Evolutionary conservation across 2,888 invertebrate species (phyloP).

Genomic region (Meliscaeva auricollis): DNA sequence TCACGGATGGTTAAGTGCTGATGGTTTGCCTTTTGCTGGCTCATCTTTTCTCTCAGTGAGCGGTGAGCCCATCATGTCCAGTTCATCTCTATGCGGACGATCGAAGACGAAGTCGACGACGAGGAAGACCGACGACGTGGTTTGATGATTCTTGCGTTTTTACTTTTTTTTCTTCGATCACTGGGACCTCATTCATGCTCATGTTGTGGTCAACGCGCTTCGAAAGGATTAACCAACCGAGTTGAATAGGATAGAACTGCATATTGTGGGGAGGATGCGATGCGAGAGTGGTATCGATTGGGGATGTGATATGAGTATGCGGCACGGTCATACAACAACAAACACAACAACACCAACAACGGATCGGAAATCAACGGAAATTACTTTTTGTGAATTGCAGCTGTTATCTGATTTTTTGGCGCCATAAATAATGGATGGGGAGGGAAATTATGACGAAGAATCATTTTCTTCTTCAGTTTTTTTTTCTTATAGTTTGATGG

Average conservation of each 20-base stretch:
- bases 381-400: slow-evolving; percentile 76
- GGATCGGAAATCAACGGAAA: slow-evolving; percentile 70
- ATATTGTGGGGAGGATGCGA: neutral
- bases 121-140: slow-evolving; percentile 7
- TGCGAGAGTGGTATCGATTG: slow-evolving; percentile 62
- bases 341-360: slow-evolving; percentile 4
- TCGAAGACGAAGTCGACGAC: neutral
- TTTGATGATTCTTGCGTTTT: slow-evolving; percentile 1
- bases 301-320: slow-evolving; percentile 45
- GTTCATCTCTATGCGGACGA: slow-evolving; percentile 55
- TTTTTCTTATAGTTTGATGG: slow-evolving; percentile 39
- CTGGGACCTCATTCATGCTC: slow-evolving; percentile 53
- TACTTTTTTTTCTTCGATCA: slow-evolving; percentile 17
- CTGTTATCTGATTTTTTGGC: slow-evolving; percentile 77
- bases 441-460: slow-evolving; percentile 63
- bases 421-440: slow-evolving; percentile 75
- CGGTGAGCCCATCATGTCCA: slow-evolving; percentile 61
- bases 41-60: slow-evolving; percentile 43
- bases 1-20: slow-evolving; percentile 75
- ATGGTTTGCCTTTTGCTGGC: slow-evolving; percentile 67
- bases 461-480: slow-evolving; percentile 10
- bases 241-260: slow-evolving; percentile 47
- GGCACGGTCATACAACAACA: neutral
- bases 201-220: slow-evolving; percentile 69
- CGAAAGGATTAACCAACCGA: slow-evolving; percentile 55